Evolutionary conservation across 2,888 invertebrate species (phyloP).

Genomic region (Anorthoa munda): DNA sequence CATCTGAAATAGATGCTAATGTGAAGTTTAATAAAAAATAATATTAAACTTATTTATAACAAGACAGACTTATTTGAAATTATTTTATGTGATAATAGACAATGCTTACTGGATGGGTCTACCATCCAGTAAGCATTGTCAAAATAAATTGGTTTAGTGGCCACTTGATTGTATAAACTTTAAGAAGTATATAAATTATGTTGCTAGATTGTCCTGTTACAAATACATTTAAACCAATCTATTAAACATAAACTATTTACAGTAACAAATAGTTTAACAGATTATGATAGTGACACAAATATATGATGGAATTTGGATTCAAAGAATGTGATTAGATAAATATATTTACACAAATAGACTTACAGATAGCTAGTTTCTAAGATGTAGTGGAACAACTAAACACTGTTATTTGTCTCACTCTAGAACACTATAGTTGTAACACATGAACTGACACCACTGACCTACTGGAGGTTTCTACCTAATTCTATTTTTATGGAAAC

Average conservation of each 20-base stretch:
- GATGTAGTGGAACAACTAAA: background rate
- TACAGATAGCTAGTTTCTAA: slow-evolving; percentile 10
- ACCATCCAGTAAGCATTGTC: background rate
- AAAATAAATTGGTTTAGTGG: background rate
- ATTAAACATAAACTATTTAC: background rate
- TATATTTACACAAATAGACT: slow-evolving; percentile 28
- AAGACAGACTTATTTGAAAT: background rate
- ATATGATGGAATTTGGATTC: slow-evolving; percentile 1
- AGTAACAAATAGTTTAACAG: background rate
- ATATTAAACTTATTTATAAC: background rate
- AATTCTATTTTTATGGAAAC: slow-evolving; percentile 47
- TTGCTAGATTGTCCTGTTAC: slow-evolving; percentile 1
- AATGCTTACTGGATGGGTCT: too few species aligned
- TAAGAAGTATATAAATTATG: too few species aligned
- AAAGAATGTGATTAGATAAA: slow-evolving; percentile 7
- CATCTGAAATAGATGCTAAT: background rate
- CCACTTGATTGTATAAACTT: background rate
- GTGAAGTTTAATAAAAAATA: background rate
- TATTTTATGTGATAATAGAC: background rate
- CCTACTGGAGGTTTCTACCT: slow-evolving; percentile 33
- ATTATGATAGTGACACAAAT: background rate
- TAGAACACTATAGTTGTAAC: slow-evolving; percentile 15
- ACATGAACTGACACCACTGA: slow-evolving; percentile 31
- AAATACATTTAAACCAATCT: background rate
- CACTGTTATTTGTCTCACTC: slow-evolving; percentile 20